Percentiles rank a stretch among this genome's conserved stretches.
Conservation (phyloP, 2,113 vertebrate genomes). For the Cololabis saira region DNA sequence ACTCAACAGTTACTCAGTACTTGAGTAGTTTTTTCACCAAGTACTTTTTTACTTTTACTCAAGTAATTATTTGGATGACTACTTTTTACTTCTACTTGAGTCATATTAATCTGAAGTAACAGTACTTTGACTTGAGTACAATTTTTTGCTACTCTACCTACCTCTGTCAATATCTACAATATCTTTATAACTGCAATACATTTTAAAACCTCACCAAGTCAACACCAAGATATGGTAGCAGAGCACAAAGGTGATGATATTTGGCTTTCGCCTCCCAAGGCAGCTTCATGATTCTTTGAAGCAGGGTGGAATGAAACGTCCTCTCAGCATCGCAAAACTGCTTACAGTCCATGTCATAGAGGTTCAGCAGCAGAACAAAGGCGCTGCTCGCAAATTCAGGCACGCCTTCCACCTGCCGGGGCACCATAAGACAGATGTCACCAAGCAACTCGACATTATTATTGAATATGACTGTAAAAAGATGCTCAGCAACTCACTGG, state of each 20-base stretch:
- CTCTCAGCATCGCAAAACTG: slow-evolving; percentile 74
- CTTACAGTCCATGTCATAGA: slow-evolving; percentile 84
- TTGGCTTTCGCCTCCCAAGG: slow-evolving; percentile 88
- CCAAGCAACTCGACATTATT: neutral
- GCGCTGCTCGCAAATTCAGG: slow-evolving; percentile 81
- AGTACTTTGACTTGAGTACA: too few relatives aligned
- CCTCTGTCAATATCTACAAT: neutral
- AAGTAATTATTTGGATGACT: too few relatives aligned
- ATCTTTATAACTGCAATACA: neutral
- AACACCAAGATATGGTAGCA: slow-evolving; percentile 85
- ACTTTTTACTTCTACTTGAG: too few relatives aligned
- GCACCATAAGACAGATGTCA: neutral
- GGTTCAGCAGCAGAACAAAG: slow-evolving; percentile 83
- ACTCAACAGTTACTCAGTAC: too few relatives aligned
- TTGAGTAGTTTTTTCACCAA: too few relatives aligned
- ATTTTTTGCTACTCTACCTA: too few relatives aligned
- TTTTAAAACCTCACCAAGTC: slow-evolving; percentile 74
- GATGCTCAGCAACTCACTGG: slow-evolving; percentile 80
- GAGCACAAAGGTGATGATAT: slow-evolving; percentile 82
- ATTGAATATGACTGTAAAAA: neutral
- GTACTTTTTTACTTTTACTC: too few relatives aligned
- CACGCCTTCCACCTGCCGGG: slow-evolving; percentile 85
- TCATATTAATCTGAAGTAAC: too few relatives aligned
- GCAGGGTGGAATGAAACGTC: slow-evolving; percentile 73
- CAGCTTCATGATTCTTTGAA: slow-evolving; percentile 78